Base-by-base conservation (phyloP, 2,113 vertebrate genomes). In the Trichechus manatus region DNA sequence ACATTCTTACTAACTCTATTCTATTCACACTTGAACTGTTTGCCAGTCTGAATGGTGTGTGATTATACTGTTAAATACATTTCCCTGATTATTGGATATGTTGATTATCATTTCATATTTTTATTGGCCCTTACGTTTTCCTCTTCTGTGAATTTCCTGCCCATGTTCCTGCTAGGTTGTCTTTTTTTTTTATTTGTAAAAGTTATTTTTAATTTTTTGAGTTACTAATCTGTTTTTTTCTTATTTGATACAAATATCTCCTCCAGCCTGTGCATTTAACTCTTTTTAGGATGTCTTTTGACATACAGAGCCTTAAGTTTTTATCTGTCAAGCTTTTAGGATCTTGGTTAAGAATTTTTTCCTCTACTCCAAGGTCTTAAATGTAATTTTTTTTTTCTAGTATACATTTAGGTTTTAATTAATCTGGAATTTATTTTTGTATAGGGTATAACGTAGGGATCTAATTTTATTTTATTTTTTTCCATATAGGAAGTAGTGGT, bases 161-260 rank as follows among this genome's bases (percentile, higher is more conserved):
- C 61, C 20, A 59, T 47, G n/a, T 87, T 93, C 10, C 61, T 88
- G 22, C 59, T 72, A 8, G 6, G 10, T 77, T 91, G 15, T 77
- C n/a, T 36, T 79, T 88, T 78, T 79, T 29, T 42, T 88, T 91
- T 47, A 56, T 87, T 70, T 50, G 0, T 79, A 82, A 90, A 31
- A 79, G n/a, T 88, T 84, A 87, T 39, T 72, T 95, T 64, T 72
- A 84, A 83, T 79, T 84, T 95, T 95, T 95, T 66, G 75, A 27
- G 27, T 23, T 75, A 84, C 17, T 94, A 85, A 33, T 33, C 6
- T 90, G 8, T 79, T 70, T 85, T 74, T 93, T 81, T 36, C 9
- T 75, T 27, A 27, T 87, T 78, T 77, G 22, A 87, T 70, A 19
- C 31, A 82, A 23, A 5, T 90, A 27, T 72, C 68, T 72, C 87